Percentiles rank a stretch among this genome's conserved stretches.
phyloP scores from a whole-genome alignment of 2,888 invertebrate species.

The Phanerotoma sp. region DNA sequence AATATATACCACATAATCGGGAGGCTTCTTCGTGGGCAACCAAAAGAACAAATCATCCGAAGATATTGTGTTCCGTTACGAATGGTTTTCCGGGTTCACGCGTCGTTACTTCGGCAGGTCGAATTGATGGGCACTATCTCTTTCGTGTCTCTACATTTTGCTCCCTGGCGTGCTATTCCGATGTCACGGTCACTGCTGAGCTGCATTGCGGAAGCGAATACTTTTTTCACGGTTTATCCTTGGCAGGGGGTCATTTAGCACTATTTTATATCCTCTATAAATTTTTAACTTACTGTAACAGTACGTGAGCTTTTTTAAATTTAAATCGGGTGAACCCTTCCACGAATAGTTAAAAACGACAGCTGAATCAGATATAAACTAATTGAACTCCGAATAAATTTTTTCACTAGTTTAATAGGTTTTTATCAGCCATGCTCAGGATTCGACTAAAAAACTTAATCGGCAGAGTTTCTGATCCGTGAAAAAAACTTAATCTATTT shows the following conservation, averaged over 20 bases:
- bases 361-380: too few species aligned
- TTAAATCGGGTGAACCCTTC: too few species aligned
- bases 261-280: background rate
- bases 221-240: conserved; percentile 1
- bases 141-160: background rate
- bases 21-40: conserved; percentile 1
- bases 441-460: too few species aligned
- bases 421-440: too few species aligned
- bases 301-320: too few species aligned
- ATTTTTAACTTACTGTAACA: background rate
- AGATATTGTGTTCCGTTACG: conserved; percentile 42
- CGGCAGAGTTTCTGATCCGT: too few species aligned
- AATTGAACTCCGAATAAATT: too few species aligned
- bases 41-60: conserved; percentile 32
- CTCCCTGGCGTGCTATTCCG: conserved; percentile 27
- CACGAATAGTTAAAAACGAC: too few species aligned
- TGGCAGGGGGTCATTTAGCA: conserved; percentile 1
- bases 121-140: conserved; percentile 30
- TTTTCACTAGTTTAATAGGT: too few species aligned
- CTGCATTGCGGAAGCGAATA: conserved; percentile 15
- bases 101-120: conserved; percentile 39
- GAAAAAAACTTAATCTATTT: too few species aligned
- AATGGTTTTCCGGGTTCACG: conserved; percentile 45
- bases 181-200: conserved; percentile 39
- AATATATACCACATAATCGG: background rate